A percentile compares a stretch with the other conserved stretches of the same genome.
phyloP scores from a whole-genome alignment of 2,113 vertebrate genomes.

The Reinhardtius hippoglossoides region DNA sequence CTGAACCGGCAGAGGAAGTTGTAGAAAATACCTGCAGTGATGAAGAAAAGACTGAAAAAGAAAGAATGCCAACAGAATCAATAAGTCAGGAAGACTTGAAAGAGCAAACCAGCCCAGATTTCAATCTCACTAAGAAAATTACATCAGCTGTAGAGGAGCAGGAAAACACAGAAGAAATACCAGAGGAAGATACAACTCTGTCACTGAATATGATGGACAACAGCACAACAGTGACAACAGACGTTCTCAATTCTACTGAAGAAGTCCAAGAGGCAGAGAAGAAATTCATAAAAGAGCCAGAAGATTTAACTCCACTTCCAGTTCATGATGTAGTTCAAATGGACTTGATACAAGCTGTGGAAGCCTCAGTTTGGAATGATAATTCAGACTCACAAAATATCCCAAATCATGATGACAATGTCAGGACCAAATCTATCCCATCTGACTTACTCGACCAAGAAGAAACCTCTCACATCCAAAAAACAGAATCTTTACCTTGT shows the following conservation, averaged over 20 bases:
- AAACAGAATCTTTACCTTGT: neutral
- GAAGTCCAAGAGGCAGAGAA: slow-evolving; percentile 6
- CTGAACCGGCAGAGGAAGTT: neutral
- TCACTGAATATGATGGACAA: slow-evolving; percentile 1
- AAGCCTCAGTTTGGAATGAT: slow-evolving; percentile 13
- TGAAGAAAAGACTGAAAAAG: too few species aligned
- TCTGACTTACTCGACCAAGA: slow-evolving; percentile 3
- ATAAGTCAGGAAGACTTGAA: too few species aligned
- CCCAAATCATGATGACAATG: slow-evolving; percentile 13
- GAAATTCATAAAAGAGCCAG: neutral
- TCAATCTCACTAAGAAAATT: neutral
- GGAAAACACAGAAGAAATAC: slow-evolving; percentile 5
- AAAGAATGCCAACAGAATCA: too few species aligned
- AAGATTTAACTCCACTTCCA: slow-evolving; percentile 5
- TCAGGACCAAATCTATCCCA: too few species aligned
- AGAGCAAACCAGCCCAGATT: too few species aligned
- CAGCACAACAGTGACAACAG: neutral
- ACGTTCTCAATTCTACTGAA: neutral
- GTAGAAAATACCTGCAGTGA: too few species aligned
- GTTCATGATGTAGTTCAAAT: slow-evolving; percentile 25
- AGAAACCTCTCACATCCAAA: slow-evolving; percentile 1
- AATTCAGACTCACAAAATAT: slow-evolving; percentile 17
- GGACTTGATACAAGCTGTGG: slow-evolving; percentile 25
- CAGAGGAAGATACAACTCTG: neutral
- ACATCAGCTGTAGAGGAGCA: neutral